Evolutionary conservation across 30 jellyfish, hydroid and myxozoan genomes (phyloP).

Genomic region (Hydra vulgaris): DNA sequence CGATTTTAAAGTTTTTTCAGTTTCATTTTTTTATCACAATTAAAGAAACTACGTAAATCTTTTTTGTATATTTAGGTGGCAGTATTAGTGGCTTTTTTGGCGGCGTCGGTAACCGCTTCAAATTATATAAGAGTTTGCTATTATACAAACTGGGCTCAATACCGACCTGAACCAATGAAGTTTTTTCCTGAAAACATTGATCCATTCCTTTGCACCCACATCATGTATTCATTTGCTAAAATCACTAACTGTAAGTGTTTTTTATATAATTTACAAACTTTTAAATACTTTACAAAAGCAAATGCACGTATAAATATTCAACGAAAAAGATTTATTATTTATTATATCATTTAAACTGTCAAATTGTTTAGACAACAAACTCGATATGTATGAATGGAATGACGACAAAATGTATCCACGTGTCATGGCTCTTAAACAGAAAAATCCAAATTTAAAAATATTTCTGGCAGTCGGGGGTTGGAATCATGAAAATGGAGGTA

Average conservation of each 20-base stretch:
- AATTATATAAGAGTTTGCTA: slow-evolving; percentile 15
- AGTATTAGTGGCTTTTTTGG: background rate
- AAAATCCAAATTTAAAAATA: slow-evolving; percentile 18
- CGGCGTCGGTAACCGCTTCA: background rate
- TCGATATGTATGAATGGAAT: slow-evolving; percentile 30
- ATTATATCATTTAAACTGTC: too few relatives aligned
- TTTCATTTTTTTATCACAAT: background rate
- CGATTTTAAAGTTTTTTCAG: background rate
- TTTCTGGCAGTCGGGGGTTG: slow-evolving; percentile 33
- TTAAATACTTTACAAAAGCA: too few relatives aligned
- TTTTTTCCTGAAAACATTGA: slow-evolving; percentile 27
- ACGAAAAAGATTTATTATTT: too few relatives aligned
- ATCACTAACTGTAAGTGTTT: slow-evolving; percentile 4
- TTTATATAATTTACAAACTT: background rate
- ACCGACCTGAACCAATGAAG: slow-evolving; percentile 17
- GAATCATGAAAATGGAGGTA: slow-evolving; percentile 29
- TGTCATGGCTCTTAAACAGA: slow-evolving; percentile 11
- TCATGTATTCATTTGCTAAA: slow-evolving; percentile 14
- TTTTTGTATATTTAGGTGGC: background rate
- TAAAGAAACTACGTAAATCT: background rate
- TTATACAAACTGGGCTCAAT: slow-evolving; percentile 35
- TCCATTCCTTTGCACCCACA: slow-evolving; percentile 20
- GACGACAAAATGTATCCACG: slow-evolving; percentile 15
- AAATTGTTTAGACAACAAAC: background rate
- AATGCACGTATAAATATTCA: too few relatives aligned